A percentile compares a stretch with the other conserved stretches of the same genome.
Evolutionary conservation across 2,888 invertebrate genomes (phyloP).

Genomic region (Eulithis prunata): DNA sequence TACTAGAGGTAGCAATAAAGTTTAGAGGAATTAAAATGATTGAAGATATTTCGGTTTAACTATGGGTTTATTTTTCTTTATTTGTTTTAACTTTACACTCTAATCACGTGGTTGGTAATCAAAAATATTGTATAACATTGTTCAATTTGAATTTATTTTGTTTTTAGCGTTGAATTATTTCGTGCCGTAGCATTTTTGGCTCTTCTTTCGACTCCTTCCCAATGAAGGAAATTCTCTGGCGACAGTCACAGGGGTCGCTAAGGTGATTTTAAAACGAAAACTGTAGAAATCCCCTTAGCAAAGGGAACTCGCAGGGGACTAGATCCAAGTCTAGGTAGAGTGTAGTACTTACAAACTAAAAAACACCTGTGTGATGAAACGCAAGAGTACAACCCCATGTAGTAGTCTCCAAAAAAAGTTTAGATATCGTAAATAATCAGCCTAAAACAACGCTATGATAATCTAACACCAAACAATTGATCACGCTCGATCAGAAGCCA

Average conservation of each 20-base stretch:
- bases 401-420: no score
- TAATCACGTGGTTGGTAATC: conserved; percentile 20
- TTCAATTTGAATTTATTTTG: conserved; percentile 18
- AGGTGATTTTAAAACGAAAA: no score
- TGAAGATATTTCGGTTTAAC: conserved; percentile 1
- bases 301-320: no score
- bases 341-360: no score
- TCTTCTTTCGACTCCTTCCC: background rate
- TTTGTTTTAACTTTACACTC: conserved; percentile 21
- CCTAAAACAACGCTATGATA: background rate
- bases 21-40: background rate
- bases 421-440: no score
- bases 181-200: conserved; percentile 12
- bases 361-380: no score
- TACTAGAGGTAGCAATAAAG: background rate
- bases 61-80: conserved; percentile 13
- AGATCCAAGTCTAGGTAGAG: no score
- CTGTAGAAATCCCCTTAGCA: no score
- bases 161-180: background rate
- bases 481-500: conserved; percentile 28
- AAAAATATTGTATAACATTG: conserved; percentile 25
- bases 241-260: no score
- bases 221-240: no score
- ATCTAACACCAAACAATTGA: conserved; percentile 26
- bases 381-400: no score